These are phyloP conservation scores for Tachysurus fulvidraco DNA, from an alignment of 2,113 vertebrate genomes.

Conservation along the genomic window DNA sequence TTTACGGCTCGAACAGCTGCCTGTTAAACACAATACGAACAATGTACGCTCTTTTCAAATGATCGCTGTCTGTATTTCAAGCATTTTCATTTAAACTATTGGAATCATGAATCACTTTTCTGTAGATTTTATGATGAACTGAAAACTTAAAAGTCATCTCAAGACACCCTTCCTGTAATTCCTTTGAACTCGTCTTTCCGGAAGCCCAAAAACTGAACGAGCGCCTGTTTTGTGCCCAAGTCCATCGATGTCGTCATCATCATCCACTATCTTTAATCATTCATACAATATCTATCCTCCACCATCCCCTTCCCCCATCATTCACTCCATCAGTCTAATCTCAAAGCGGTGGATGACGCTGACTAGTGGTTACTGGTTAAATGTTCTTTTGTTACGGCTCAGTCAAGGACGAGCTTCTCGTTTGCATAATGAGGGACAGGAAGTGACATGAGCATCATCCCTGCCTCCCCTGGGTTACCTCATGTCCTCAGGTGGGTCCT, in stretches of 20 bases:
- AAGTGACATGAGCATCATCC: background rate
- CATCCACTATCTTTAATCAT: constrained; percentile 9
- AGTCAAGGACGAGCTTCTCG: constrained; percentile 66
- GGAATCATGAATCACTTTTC: background rate
- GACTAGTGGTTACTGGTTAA: constrained; percentile 17
- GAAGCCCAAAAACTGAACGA: too few relatives aligned
- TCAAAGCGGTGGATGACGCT: constrained; percentile 4
- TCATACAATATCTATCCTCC: background rate
- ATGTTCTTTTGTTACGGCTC: constrained; percentile 33
- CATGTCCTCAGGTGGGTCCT: background rate
- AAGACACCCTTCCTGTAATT: background rate
- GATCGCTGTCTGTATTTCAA: background rate
- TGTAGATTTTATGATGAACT: background rate
- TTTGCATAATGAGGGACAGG: constrained; percentile 40
- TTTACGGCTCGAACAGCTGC: constrained; percentile 85
- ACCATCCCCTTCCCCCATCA: background rate
- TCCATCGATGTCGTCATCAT: too few relatives aligned
- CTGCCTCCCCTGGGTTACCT: background rate
- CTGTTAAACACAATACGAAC: constrained; percentile 61
- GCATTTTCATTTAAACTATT: background rate
- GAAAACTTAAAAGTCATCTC: background rate
- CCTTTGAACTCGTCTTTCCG: background rate
- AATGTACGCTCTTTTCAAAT: too few relatives aligned
- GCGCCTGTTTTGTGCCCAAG: too few relatives aligned
- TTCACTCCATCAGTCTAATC: constrained; percentile 15